These are phyloP conservation scores for Anorthoa munda DNA, from an alignment of 2,888 invertebrate genomes.

Conservation along the genomic window DNA sequence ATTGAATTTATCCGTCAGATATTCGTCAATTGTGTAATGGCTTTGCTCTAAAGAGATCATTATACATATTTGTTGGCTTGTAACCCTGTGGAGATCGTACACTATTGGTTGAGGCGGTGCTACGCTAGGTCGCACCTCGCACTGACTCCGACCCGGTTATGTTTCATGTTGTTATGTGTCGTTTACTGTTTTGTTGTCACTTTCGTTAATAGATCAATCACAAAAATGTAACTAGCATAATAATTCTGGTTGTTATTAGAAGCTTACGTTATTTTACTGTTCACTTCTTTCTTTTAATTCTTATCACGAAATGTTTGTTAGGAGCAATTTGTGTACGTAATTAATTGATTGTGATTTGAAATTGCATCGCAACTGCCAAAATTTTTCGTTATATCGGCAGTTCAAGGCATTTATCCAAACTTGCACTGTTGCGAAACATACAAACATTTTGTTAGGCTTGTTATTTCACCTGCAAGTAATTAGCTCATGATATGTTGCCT, in stretches of 20 bases:
- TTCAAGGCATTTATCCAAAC: background rate
- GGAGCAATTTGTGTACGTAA: background rate
- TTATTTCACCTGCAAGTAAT: background rate
- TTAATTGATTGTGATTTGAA: background rate
- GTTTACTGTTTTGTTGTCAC: conserved; percentile 18
- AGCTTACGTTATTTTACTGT: background rate
- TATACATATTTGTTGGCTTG: no score
- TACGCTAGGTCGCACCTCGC: background rate
- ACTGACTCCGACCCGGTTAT: conserved; percentile 19
- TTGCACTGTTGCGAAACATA: background rate
- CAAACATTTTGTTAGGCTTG: background rate
- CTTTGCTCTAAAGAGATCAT: no score
- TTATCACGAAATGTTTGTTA: background rate
- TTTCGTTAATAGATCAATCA: conserved; percentile 6
- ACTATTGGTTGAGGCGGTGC: background rate
- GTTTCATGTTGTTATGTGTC: conserved; percentile 26
- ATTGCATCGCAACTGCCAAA: conserved; percentile 5
- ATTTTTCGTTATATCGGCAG: background rate
- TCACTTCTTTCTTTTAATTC: background rate
- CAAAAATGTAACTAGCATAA: conserved; percentile 6
- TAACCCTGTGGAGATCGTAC: no score
- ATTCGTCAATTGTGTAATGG: no score
- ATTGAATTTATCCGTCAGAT: no score
- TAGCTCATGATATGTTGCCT: background rate
- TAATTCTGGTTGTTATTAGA: conserved; percentile 5